Percentiles rank a stretch among this genome's conserved stretches.
Conservation (phyloP, 2,888 invertebrate genomes). For the Rhimphoctona megacephalus region DNA sequence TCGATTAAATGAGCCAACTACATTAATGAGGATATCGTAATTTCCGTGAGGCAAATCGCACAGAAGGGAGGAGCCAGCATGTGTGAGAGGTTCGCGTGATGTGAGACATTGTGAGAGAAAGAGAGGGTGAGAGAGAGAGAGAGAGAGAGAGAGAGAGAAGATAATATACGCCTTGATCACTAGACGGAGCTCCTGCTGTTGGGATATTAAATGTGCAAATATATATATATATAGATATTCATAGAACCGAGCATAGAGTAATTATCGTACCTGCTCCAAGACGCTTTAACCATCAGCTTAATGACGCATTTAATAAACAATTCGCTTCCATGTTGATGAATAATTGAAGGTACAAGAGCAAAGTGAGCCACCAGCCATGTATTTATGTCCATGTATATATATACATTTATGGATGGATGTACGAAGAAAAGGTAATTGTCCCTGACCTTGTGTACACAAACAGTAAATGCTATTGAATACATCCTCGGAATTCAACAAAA, state of each 20-base stretch:
- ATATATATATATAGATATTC: slow-evolving; percentile 6
- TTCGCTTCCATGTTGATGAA: slow-evolving; percentile 68
- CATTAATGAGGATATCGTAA: slow-evolving; percentile 71
- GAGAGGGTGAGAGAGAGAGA: slow-evolving; percentile 34
- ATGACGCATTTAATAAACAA: slow-evolving; percentile 72
- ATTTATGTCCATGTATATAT: neutral
- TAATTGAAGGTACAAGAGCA: slow-evolving; percentile 65
- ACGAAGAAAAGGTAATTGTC: neutral
- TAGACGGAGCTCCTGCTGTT: slow-evolving; percentile 54
- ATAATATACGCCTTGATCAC: slow-evolving; percentile 55
- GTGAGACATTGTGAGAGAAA: slow-evolving; percentile 72
- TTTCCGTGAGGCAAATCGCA: slow-evolving; percentile 53
- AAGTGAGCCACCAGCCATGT: slow-evolving; percentile 23
- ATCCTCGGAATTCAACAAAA: neutral
- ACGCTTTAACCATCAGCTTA: slow-evolving; percentile 70
- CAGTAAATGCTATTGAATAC: neutral
- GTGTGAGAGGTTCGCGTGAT: slow-evolving; percentile 70
- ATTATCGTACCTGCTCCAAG: slow-evolving; percentile 68
- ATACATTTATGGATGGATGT: neutral
- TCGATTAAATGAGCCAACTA: slow-evolving; percentile 69
- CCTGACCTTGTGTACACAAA: slow-evolving; percentile 6
- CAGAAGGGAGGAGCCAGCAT: slow-evolving; percentile 61
- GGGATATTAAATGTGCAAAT: slow-evolving; percentile 46
- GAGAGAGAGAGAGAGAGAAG: slow-evolving; percentile 30
- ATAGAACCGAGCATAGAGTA: slow-evolving; percentile 49